Evolutionary conservation across 2,797 vertebrate species (phyloP), one percentile per base, ranked within the genome.

Genomic region (Typhlichthys subterraneus): DNA sequence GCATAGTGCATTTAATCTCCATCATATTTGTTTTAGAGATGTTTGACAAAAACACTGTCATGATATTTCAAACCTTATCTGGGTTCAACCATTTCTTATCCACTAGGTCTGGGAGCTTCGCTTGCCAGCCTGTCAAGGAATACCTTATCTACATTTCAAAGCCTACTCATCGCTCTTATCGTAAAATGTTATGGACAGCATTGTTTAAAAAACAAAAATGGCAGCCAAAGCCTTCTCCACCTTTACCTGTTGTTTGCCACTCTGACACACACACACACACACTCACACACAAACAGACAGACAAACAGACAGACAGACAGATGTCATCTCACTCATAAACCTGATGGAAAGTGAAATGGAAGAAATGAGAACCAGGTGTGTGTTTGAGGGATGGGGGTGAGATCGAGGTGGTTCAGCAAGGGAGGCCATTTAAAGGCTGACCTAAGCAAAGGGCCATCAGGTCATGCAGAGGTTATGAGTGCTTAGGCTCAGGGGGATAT

Each of bases 361-460:
- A 90, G 83, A 83, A 88, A 89, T 83, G 80, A 84, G 72, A 90
- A 87, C 82, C 87, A 92, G 89, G 89, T 91, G 89, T 84, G 77
- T 76, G 46, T 45, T 12, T 14, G 67, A 80, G 56, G 59, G 74
- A 64, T 62, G 57, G 64, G 60, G 60, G 51, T 65, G 75, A 66
- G 72, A 69, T 46, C 59, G 69, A 72, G 76, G 70, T 77, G 83
- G 5, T 38, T 38, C 5, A 38, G 33, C 33, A 38, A 38, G 33
- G 5, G 33, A 38, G 33, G 33, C 33, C 33, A 38, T 38, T 38
- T 80, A 59, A 57, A 57, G 64, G 67, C 58, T 79, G 80, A 84
- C 85, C 85, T 82, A 15, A 72, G 82, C 72, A 75, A 72, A 81
- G 69, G 84, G 81, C 67, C 75, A 69, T 0, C 76, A 66, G 88